Percentiles rank a stretch among this genome's conserved stretches.
Evolutionary conservation across 2,888 invertebrate species (phyloP).

Genomic region (Cheilosia variabilis): DNA sequence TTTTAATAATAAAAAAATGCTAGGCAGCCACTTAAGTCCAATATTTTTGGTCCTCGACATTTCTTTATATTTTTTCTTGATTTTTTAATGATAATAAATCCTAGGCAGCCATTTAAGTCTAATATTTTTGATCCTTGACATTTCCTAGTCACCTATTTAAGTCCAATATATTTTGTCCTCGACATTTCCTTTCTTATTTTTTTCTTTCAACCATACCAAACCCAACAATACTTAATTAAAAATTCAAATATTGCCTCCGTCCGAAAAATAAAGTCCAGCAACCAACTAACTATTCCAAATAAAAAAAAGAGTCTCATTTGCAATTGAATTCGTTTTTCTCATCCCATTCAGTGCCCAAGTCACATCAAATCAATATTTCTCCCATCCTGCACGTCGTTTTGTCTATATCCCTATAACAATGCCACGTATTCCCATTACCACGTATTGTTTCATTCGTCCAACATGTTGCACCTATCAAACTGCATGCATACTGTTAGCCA

Average conservation of each 20-base stretch:
- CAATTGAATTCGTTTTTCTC: background rate
- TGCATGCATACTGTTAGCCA: constrained; percentile 13
- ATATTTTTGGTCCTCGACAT: too few species aligned
- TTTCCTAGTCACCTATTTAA: too few species aligned
- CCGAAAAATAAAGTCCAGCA: constrained; percentile 6
- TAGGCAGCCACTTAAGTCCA: too few species aligned
- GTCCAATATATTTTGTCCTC: too few species aligned
- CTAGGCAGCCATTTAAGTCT: too few species aligned
- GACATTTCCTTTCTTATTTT: too few species aligned
- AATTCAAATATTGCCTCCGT: background rate
- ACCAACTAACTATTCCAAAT: background rate
- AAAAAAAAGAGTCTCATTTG: background rate
- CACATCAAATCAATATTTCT: constrained; percentile 63
- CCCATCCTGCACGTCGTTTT: constrained; percentile 12
- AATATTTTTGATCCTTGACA: too few species aligned
- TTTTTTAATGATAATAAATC: too few species aligned
- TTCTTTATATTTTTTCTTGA: too few species aligned
- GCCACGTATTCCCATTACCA: constrained; percentile 66
- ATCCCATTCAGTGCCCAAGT: constrained; percentile 4
- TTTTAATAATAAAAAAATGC: too few species aligned
- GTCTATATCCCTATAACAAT: constrained; percentile 32
- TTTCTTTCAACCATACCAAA: too few species aligned
- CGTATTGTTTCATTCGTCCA: constrained; percentile 53
- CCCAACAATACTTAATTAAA: too few species aligned
- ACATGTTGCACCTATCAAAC: constrained; percentile 68